Percentiles rank a stretch among this genome's conserved stretches.
phyloP scores from a whole-genome alignment of 2,888 invertebrate genomes.

The Hypomecis atomaria region DNA sequence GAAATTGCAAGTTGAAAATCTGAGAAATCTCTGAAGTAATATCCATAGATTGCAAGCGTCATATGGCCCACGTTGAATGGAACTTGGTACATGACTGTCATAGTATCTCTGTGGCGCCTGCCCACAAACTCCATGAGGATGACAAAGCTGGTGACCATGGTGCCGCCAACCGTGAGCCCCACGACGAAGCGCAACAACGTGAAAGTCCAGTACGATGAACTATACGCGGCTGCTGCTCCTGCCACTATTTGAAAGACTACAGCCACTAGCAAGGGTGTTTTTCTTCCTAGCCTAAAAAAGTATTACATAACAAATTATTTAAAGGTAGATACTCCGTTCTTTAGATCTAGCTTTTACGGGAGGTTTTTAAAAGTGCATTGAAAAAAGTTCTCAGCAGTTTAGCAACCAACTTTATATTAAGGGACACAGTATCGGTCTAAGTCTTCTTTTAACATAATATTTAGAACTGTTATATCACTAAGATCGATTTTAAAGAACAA shows the following conservation, averaged over 20 bases:
- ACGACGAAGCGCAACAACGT: constrained; percentile 88
- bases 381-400: no score
- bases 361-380: no score
- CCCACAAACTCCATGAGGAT: constrained; percentile 89
- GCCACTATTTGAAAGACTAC: constrained; percentile 88
- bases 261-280: constrained; percentile 88
- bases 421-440: not conserved
- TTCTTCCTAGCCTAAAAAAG: constrained; percentile 88
- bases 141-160: constrained; percentile 88
- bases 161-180: constrained; percentile 91
- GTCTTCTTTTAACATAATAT: not conserved
- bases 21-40: constrained; percentile 86
- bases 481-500: not conserved
- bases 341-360: no score
- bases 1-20: constrained; percentile 87
- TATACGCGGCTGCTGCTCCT: constrained; percentile 88
- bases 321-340: not conserved
- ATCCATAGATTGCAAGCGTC: constrained; percentile 85
- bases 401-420: no score
- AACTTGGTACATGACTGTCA: constrained; percentile 87
- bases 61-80: constrained; percentile 89
- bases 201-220: constrained; percentile 86
- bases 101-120: constrained; percentile 79
- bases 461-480: not conserved
- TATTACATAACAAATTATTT: constrained; percentile 47